phyloP scores from a whole-genome alignment of 2,113 vertebrate species.

The Carollia perspicillata region DNA sequence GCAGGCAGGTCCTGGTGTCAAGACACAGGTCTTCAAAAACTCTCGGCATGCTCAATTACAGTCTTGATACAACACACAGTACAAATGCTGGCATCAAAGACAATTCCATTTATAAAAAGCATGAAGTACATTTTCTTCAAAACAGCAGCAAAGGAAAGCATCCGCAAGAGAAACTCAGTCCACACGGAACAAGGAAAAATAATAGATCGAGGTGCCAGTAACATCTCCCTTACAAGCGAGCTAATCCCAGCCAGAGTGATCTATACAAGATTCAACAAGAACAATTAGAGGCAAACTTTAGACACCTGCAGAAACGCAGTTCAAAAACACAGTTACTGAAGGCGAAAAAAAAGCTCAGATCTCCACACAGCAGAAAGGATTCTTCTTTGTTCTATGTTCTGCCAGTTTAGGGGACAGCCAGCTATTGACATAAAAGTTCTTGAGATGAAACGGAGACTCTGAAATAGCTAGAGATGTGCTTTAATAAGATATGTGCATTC shows the following conservation, averaged over 20 bases:
- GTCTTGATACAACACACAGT: background rate
- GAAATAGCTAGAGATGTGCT: background rate
- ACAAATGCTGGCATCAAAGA: background rate
- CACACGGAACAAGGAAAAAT: background rate
- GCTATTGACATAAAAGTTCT: background rate
- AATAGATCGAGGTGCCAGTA: background rate
- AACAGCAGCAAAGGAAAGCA: background rate
- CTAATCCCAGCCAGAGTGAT: background rate
- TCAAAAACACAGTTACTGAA: background rate
- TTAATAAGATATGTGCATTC: background rate
- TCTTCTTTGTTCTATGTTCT: background rate
- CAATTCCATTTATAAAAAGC: background rate
- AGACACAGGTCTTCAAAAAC: background rate
- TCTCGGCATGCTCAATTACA: background rate
- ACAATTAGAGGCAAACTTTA: background rate
- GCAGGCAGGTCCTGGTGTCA: accelerated
- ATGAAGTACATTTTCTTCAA: background rate
- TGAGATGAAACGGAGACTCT: background rate
- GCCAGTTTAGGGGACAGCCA: background rate
- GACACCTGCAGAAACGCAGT: background rate
- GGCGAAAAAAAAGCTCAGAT: background rate
- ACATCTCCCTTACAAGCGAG: background rate
- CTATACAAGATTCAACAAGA: background rate
- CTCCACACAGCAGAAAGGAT: background rate
- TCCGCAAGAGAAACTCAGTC: background rate